phyloP scores from a whole-genome alignment of 2,888 invertebrate species.

The Trichopoda pennipes region DNA sequence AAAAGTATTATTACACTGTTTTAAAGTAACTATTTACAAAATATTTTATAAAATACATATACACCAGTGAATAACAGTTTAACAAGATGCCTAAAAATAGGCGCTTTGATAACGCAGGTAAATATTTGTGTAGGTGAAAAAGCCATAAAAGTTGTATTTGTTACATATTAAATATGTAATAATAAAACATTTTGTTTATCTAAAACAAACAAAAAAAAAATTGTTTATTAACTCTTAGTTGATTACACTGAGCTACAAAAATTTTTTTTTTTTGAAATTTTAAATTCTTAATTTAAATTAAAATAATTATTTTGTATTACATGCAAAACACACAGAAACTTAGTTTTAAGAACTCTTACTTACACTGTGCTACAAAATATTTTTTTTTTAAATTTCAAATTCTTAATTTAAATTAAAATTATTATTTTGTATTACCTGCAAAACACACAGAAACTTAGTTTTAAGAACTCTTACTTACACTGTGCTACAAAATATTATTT shows the following conservation, averaged over 20 bases:
- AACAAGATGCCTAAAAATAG: slow-evolving; percentile 77
- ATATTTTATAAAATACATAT: not conserved
- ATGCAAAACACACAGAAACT: no score
- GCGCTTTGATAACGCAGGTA: slow-evolving; percentile 76
- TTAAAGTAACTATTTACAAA: not conserved
- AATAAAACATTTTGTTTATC: not conserved
- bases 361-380: not conserved
- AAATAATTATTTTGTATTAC: no score
- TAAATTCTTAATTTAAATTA: no score
- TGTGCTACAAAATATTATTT: no score
- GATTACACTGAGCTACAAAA: not conserved
- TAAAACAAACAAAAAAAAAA: not conserved
- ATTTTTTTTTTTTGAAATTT: no score
- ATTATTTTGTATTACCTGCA: no score
- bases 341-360: not conserved
- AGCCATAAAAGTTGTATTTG: not conserved
- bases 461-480: no score
- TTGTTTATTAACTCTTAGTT: not conserved
- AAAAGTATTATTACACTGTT: not conserved
- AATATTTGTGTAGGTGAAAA: slow-evolving; percentile 48
- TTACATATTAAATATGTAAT: not conserved
- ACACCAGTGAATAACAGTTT: not conserved
- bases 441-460: no score
- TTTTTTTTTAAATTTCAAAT: no score
- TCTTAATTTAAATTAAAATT: no score